These are phyloP conservation scores for Noctilio leporinus DNA, from an alignment of 2,113 vertebrate species.

Conservation along the genomic window DNA sequence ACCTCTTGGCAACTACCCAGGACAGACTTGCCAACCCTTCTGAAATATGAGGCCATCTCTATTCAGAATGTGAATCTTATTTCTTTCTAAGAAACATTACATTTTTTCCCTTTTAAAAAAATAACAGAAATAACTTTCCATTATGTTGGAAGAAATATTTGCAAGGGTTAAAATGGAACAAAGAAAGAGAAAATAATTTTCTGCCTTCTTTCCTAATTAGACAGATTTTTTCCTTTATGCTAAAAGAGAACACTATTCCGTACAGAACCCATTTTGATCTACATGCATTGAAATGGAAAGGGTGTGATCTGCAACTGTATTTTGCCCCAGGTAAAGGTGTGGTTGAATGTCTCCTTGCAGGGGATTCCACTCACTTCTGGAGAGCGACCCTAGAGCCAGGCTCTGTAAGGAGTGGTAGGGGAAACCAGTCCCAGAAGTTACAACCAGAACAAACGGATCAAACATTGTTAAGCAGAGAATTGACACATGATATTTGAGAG, in stretches of 20 bases:
- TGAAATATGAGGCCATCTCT: conserved; percentile 35
- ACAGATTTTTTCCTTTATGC: not conserved
- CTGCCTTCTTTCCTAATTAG: not conserved
- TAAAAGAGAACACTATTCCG: not conserved
- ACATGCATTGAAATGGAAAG: not conserved
- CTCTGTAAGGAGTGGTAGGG: not conserved
- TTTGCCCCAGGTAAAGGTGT: not conserved
- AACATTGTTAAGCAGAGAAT: not conserved
- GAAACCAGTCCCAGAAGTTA: not conserved
- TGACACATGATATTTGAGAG: not conserved
- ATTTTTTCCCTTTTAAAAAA: conserved; percentile 38
- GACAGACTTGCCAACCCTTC: conserved; percentile 14
- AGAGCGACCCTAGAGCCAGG: not conserved
- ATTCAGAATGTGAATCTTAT: not conserved
- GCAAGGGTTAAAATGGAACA: not conserved
- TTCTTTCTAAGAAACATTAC: conserved; percentile 42
- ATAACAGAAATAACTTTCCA: not conserved
- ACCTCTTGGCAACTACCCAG: conserved; percentile 18
- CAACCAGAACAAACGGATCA: conserved; percentile 21
- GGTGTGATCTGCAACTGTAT: not conserved
- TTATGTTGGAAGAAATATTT: not conserved
- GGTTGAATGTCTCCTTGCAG: not conserved
- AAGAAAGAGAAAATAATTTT: not conserved
- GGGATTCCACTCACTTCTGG: not conserved
- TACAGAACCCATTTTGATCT: not conserved